These are phyloP conservation scores for Bagarius yarrelli DNA, from an alignment of 2,113 vertebrate species.

Conservation along the genomic window DNA sequence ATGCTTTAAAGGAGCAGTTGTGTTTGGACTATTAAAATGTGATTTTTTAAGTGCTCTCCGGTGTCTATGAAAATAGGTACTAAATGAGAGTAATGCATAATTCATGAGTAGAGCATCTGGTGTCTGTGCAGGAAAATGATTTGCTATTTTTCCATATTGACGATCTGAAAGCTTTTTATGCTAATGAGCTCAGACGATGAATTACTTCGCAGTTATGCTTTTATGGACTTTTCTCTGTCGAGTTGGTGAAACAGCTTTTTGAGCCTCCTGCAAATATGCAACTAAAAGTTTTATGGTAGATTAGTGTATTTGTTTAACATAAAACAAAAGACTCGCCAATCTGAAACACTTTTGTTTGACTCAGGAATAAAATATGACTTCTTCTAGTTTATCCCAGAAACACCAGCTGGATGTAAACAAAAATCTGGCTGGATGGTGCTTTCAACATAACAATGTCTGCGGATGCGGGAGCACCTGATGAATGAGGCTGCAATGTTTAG, in stretches of 20 bases:
- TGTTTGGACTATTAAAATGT: conserved; percentile 28
- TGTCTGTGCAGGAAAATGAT: conserved; percentile 20
- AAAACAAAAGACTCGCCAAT: conserved; percentile 11
- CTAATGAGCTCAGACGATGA: conserved; percentile 21
- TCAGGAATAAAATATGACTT: conserved; percentile 38
- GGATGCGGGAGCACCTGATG: conserved; percentile 24
- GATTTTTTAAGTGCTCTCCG: conserved; percentile 25
- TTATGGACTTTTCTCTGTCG: conserved; percentile 8
- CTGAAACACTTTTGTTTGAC: conserved; percentile 37
- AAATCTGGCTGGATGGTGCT: conserved; percentile 10
- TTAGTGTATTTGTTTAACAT: not conserved
- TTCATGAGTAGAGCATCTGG: conserved; percentile 29
- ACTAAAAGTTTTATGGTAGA: conserved; percentile 4
- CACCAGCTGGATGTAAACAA: conserved; percentile 26
- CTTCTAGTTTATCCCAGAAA: conserved; percentile 4
- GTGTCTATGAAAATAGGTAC: conserved; percentile 33
- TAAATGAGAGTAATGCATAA: conserved; percentile 38
- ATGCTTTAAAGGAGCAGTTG: conserved; percentile 17
- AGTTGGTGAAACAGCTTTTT: not conserved
- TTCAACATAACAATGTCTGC: conserved; percentile 27
- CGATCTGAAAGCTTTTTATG: conserved; percentile 25
- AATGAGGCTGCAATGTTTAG: conserved; percentile 17
- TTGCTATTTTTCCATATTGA: conserved; percentile 18
- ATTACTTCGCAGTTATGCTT: not conserved
- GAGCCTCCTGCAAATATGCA: not conserved